Evolutionary conservation across 2,797 vertebrate genomes (phyloP).

Genomic region (Lithobates pipiens): DNA sequence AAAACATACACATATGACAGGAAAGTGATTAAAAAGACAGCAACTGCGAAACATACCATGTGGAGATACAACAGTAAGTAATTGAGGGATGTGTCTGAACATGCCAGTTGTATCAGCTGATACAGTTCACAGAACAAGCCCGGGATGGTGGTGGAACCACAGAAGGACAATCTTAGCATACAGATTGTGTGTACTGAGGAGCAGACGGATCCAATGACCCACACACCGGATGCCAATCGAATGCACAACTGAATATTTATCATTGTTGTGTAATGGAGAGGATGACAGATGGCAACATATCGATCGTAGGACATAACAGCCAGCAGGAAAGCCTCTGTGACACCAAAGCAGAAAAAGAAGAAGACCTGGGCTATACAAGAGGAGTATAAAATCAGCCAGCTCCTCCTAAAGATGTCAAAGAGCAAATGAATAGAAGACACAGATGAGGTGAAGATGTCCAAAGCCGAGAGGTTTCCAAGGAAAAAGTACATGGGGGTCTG

Average conservation of each 20-base stretch:
- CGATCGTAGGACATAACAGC: too few species aligned
- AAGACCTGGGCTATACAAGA: conserved; percentile 29
- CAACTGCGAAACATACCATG: accelerated
- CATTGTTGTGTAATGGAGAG: too few species aligned
- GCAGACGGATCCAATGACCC: too few species aligned
- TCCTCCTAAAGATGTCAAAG: not conserved
- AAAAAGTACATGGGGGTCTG: not conserved
- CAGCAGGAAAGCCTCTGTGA: not conserved
- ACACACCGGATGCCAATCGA: too few species aligned
- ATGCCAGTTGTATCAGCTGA: not conserved
- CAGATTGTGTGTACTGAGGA: not conserved
- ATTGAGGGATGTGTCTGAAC: not conserved
- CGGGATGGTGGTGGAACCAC: not conserved
- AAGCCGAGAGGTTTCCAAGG: conserved; percentile 9
- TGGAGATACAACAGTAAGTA: not conserved
- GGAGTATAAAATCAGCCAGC: not conserved
- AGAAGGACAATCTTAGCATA: not conserved
- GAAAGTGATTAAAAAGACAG: not conserved
- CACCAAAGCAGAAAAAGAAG: conserved; percentile 6
- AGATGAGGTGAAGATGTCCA: not conserved
- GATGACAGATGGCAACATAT: too few species aligned
- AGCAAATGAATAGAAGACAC: not conserved
- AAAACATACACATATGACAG: not conserved
- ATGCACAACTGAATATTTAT: too few species aligned
- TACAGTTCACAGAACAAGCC: conserved; percentile 1